These are phyloP conservation scores for Tokudaia tokunoshimensis DNA, from an alignment of 2,797 vertebrate genomes.

Conservation along the genomic window DNA sequence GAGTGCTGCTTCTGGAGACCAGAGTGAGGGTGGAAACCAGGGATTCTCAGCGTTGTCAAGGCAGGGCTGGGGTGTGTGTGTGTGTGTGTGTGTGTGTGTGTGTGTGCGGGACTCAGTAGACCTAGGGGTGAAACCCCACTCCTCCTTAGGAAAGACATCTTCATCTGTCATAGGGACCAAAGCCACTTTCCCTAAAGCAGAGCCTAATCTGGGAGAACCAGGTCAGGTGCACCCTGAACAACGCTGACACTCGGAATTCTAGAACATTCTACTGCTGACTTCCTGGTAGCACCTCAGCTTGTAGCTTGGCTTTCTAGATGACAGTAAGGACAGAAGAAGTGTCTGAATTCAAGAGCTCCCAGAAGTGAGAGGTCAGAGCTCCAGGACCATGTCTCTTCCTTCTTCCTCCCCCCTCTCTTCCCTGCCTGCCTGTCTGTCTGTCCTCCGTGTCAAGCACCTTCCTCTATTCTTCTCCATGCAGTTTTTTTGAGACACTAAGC, in stretches of 20 bases:
- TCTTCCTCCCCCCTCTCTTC: too few species aligned
- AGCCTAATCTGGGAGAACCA: too few species aligned
- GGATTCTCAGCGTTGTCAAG: not conserved
- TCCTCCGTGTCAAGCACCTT: not conserved
- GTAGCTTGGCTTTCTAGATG: not conserved
- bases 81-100: too few species aligned
- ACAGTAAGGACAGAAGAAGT: not conserved
- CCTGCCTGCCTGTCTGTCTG: not conserved
- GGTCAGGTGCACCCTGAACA: not conserved
- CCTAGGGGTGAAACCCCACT: not conserved
- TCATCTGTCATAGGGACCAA: not conserved
- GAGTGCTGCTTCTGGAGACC: not conserved
- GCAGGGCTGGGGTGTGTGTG: not conserved
- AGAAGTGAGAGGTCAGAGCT: not conserved
- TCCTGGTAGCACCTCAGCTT: not conserved
- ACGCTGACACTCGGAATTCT: not conserved
- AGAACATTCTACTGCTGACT: not conserved
- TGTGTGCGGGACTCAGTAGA: too few species aligned
- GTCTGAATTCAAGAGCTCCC: conserved; percentile 13
- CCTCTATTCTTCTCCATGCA: not conserved
- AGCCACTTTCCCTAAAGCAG: not conserved
- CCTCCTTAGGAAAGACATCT: not conserved
- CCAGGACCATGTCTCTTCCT: too few species aligned
- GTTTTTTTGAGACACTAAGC: not conserved
- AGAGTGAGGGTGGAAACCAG: not conserved